Base-by-base conservation (phyloP, 2,797 vertebrate genomes). In the Lutjanus campechanus region DNA sequence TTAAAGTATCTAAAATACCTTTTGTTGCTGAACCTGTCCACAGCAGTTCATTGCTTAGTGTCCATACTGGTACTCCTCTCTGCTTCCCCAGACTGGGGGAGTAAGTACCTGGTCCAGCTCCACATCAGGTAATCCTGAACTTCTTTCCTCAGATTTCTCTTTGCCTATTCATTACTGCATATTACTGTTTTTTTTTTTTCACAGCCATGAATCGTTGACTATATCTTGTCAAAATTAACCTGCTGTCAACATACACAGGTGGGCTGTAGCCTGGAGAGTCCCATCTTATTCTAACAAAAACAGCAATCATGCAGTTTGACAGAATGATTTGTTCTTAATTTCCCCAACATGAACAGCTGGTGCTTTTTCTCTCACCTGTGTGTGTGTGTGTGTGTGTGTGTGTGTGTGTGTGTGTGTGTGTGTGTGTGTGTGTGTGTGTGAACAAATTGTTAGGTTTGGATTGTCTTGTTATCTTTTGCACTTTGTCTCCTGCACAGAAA, bases 181-280 rank as follows among this genome's bases (percentile, higher is more conserved):
- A 82, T 88, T 77, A 73, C 83, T 75, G 75, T 82, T 86, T 88
- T 83, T 68, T n/a, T n/a, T n/a, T n/a, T n/a, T n/a, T n/a, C 22
- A 22, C 41, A n/a, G 40, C 10, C 1, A 11, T 64, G 56, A 58
- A 40, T 20, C 1, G 2, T 20, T 55, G 22, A 13, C 43, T 44
- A 29, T 49, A 49, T 63, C 13, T 49, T 20, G 54, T 46, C 55
- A 56, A 69, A 62, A 40, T 50, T 6, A 40, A 61, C 43, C 11
- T 70, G 40, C n/a, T 63, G 36, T 77, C 40, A 64, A 49, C 20
- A 51, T 6, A 41, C 25, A 69, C 72, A 76, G 40, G 8, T 40
- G 43, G 13, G 51, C 19, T 61, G 63, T 50, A 17, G 56, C 20
- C 63, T 25, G 11, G 5, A 65, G 59, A 53, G 29, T 46, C 40